Conservation (phyloP, 2,888 invertebrate species). For the Bellardia bayeri region DNA sequence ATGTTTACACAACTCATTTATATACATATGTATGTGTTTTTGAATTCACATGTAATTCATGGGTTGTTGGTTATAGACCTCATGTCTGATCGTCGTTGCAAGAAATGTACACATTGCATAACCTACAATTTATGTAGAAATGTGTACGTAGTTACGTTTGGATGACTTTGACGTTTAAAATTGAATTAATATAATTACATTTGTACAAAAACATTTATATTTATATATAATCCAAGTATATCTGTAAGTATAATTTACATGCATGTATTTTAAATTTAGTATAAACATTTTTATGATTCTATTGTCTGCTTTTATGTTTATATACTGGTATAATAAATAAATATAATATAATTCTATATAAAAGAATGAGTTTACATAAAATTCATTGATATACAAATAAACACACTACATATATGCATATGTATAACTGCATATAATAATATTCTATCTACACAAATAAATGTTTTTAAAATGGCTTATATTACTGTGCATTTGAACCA, state of each 20-base stretch:
- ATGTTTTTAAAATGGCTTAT: slow-evolving; percentile 10
- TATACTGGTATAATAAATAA: not conserved
- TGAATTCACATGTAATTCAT: not conserved
- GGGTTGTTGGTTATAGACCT: not conserved
- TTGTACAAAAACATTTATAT: not conserved
- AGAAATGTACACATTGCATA: not conserved
- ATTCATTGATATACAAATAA: slow-evolving; percentile 14
- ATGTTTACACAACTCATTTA: not conserved
- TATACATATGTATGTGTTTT: no score
- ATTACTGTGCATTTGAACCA: not conserved
- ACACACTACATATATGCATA: not conserved
- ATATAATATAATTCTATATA: not conserved
- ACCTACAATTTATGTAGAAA: no score
- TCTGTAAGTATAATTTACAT: not conserved
- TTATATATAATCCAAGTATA: not conserved
- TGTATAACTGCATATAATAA: slow-evolving; percentile 31
- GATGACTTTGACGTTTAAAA: slow-evolving; percentile 1
- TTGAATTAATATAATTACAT: not conserved
- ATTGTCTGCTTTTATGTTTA: not conserved
- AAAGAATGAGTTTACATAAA: slow-evolving; percentile 5
- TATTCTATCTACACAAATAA: slow-evolving; percentile 1
- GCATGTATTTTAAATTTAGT: not conserved
- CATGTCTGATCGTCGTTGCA: not conserved
- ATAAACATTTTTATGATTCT: not conserved
- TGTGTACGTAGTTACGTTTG: not conserved